phyloP scores from a whole-genome alignment of 2,888 invertebrate genomes.

The Tiphia femorata region DNA sequence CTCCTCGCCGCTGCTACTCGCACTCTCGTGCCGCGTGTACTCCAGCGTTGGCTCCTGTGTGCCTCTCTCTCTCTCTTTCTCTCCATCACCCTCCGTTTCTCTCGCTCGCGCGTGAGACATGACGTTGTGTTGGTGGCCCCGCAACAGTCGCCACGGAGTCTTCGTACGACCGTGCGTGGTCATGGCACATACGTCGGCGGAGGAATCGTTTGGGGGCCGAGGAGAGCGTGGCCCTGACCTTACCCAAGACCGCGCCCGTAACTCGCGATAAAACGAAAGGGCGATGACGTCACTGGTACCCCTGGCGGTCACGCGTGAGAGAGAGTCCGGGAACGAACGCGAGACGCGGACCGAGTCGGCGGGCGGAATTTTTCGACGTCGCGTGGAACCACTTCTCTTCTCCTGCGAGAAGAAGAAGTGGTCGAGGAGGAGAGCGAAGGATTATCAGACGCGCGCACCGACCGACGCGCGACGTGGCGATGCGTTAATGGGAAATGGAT shows the following conservation, averaged over 20 bases:
- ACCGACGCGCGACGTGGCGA: too few species aligned
- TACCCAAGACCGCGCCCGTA: slow-evolving; percentile 50
- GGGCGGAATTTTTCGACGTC: not conserved
- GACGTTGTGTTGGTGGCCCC: slow-evolving; percentile 26
- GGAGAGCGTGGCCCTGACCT: slow-evolving; percentile 58
- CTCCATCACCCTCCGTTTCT: too few species aligned
- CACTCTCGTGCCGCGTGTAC: too few species aligned
- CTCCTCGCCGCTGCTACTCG: too few species aligned
- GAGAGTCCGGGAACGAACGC: too few species aligned
- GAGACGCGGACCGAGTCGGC: too few species aligned
- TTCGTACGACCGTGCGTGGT: slow-evolving; percentile 46
- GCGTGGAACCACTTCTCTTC: too few species aligned
- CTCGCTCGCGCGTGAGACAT: not conserved
- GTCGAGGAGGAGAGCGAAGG: not conserved
- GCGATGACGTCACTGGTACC: slow-evolving; percentile 47
- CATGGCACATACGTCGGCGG: slow-evolving; percentile 40
- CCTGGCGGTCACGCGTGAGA: slow-evolving; percentile 8
- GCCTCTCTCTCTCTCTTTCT: too few species aligned
- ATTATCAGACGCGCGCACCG: too few species aligned
- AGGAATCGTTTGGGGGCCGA: slow-evolving; percentile 42
- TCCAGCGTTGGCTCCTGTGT: too few species aligned
- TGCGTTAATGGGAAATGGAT: too few species aligned
- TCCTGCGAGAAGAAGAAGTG: not conserved
- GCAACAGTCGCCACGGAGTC: slow-evolving; percentile 34
- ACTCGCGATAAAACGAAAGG: slow-evolving; percentile 47